phyloP scores from a whole-genome alignment of 2,113 vertebrate species.

The Perca schrenkii region DNA sequence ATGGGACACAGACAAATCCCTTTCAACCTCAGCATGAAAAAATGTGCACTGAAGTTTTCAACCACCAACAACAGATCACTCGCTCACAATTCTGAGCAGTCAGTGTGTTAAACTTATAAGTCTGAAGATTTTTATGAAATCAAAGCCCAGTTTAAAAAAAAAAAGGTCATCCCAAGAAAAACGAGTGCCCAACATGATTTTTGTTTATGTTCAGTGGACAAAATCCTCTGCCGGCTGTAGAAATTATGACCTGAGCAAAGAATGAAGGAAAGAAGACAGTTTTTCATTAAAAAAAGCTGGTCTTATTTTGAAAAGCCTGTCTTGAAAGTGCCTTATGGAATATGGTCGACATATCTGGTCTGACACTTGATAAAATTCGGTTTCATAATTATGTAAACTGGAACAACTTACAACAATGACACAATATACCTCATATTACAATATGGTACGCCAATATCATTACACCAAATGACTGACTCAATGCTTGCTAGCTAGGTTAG shows the following conservation, averaged over 20 bases:
- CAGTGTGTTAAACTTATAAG: neutral
- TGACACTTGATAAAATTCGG: neutral
- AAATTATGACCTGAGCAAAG: no score
- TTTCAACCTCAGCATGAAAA: constrained; percentile 9
- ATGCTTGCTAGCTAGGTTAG: neutral
- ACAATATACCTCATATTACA: neutral
- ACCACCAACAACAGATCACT: constrained; percentile 1
- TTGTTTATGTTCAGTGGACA: no score
- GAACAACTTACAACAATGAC: neutral
- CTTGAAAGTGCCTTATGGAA: neutral
- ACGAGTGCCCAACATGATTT: neutral
- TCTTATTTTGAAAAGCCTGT: neutral
- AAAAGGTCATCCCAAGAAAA: no score
- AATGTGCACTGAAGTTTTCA: neutral
- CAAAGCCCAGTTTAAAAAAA: neutral
- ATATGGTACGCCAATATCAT: neutral
- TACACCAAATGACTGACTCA: neutral
- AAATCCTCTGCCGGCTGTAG: no score
- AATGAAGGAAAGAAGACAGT: neutral
- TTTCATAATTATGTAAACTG: neutral
- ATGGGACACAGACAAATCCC: neutral
- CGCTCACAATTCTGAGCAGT: neutral
- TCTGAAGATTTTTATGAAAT: neutral
- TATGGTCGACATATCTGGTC: neutral
- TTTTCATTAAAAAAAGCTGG: neutral